phyloP scores from a whole-genome alignment of 2,888 invertebrate genomes.

The Darwinula stevensoni region DNA sequence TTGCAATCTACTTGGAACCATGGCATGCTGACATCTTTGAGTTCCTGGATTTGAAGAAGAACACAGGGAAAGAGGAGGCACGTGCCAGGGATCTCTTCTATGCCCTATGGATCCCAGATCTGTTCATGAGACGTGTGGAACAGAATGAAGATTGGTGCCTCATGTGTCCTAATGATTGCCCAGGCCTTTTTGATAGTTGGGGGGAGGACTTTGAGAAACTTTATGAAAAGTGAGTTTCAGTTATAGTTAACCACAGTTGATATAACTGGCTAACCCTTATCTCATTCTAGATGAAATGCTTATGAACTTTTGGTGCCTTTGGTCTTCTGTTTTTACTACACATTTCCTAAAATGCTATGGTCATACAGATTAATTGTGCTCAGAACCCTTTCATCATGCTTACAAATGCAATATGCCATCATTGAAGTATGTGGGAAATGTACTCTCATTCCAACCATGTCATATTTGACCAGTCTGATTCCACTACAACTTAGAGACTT shows the following conservation, averaged over 20 bases:
- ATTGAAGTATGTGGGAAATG: too few relatives aligned
- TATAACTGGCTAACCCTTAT: too few relatives aligned
- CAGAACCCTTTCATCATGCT: too few relatives aligned
- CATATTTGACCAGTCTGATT: too few relatives aligned
- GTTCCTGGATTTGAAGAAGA: conserved; percentile 76
- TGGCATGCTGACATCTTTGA: conserved; percentile 96
- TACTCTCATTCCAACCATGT: too few relatives aligned
- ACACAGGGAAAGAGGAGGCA: conserved; percentile 75
- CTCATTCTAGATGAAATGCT: too few relatives aligned
- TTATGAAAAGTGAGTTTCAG: conserved; percentile 29
- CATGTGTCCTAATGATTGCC: conserved; percentile 86
- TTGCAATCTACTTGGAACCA: conserved; percentile 90
- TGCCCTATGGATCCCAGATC: conserved; percentile 89
- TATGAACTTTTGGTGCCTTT: too few relatives aligned
- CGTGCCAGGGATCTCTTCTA: conserved; percentile 86
- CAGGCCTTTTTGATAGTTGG: conserved; percentile 69
- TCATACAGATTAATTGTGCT: too few relatives aligned
- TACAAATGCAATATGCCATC: too few relatives aligned
- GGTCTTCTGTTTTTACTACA: too few relatives aligned
- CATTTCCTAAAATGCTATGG: too few relatives aligned
- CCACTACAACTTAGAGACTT: too few relatives aligned
- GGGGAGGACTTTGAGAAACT: conserved; percentile 76
- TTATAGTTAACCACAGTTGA: conserved; percentile 3
- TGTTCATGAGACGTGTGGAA: conserved; percentile 87
- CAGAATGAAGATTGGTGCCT: conserved; percentile 59